Evolutionary conservation across 2,113 vertebrate species (phyloP).

Genomic region (Seriola aureovittata): DNA sequence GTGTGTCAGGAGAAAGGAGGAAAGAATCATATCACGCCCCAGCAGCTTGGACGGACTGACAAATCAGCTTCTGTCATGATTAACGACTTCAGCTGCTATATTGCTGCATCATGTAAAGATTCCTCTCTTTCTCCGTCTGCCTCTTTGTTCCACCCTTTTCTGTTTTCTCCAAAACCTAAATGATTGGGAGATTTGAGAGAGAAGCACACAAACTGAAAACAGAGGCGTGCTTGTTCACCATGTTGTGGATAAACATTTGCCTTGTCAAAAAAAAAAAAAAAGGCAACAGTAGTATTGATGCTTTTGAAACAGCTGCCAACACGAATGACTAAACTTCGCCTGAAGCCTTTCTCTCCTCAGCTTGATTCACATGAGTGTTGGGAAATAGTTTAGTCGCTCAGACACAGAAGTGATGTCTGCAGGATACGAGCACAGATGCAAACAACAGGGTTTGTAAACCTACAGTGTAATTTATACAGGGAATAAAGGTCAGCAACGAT

Average conservation of each 20-base stretch:
- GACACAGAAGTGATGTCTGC: constrained; percentile 46
- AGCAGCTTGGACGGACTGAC: constrained; percentile 49
- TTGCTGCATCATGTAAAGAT: constrained; percentile 44
- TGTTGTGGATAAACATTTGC: constrained; percentile 66
- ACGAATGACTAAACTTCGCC: constrained; percentile 72
- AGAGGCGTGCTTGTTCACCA: constrained; percentile 71
- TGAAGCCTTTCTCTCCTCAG: constrained; percentile 62
- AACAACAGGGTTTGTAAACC: constrained; percentile 52
- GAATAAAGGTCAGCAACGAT: constrained; percentile 61
- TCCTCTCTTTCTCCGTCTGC: constrained; percentile 18
- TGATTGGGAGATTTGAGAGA: constrained; percentile 29
- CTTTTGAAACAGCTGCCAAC: constrained; percentile 73
- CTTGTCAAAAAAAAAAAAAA: constrained; percentile 49
- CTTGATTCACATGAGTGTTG: constrained; percentile 64
- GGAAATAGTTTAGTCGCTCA: constrained; percentile 63
- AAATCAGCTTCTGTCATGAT: constrained; percentile 53
- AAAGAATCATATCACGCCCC: constrained; percentile 36
- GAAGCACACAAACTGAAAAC: constrained; percentile 49
- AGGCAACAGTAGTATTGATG: constrained; percentile 70
- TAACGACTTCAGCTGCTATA: constrained; percentile 45
- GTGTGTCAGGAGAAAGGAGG: constrained; percentile 36
- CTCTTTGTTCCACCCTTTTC: constrained; percentile 11
- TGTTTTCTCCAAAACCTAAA: constrained; percentile 11
- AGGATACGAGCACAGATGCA: constrained; percentile 44
- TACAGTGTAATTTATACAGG: constrained; percentile 53